Percentiles rank a stretch among this genome's conserved stretches.
Conservation (phyloP, 2,888 invertebrate genomes). For the Dicyrtomina minuta region DNA sequence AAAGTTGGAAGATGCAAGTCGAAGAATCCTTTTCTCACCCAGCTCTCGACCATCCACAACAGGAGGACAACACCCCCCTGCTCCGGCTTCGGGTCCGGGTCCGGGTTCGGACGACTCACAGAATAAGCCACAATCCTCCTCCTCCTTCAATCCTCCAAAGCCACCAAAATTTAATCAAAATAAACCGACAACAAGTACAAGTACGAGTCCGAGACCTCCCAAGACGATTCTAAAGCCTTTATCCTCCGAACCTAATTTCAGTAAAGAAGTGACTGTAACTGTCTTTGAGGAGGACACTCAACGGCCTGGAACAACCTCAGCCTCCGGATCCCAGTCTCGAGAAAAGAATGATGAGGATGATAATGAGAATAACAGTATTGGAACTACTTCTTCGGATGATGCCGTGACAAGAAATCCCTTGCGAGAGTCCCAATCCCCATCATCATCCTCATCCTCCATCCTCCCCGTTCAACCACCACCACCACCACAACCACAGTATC, state of each 20-base stretch:
- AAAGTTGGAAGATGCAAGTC: constrained; percentile 20
- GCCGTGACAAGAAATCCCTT: neutral
- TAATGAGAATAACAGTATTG: constrained; percentile 7
- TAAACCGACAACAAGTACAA: neutral
- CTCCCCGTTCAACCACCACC: no score
- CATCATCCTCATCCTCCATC: no score
- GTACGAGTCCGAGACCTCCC: neutral
- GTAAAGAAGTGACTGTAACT: constrained; percentile 21
- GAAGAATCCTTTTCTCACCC: neutral
- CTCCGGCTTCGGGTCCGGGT: no score
- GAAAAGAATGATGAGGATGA: constrained; percentile 8
- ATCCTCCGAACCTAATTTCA: constrained; percentile 11
- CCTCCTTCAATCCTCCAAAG: no score
- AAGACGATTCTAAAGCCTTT: neutral
- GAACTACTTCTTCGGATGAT: neutral
- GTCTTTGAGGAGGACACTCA: neutral
- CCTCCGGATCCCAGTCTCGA: neutral
- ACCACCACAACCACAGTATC: no score
- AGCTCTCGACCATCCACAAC: neutral
- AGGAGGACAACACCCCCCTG: neutral
- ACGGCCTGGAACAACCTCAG: neutral
- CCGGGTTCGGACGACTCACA: no score
- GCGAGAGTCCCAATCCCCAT: no score
- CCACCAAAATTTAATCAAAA: no score
- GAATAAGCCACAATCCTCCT: neutral